phyloP scores from a whole-genome alignment of 2,797 vertebrate genomes.

The Sus cebifrons region DNA sequence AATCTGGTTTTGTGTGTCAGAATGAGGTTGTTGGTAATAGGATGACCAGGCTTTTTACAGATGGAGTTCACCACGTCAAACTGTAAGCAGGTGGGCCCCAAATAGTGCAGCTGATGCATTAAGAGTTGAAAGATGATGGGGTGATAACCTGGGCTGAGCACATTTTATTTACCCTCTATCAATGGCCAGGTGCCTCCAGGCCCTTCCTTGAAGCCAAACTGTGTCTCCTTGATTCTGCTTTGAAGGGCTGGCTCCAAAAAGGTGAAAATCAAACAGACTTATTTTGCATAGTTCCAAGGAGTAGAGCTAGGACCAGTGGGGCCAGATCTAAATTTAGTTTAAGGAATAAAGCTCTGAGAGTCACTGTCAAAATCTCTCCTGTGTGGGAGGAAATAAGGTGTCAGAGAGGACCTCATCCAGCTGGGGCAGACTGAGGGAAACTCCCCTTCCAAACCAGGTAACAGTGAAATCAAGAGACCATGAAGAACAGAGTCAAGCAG shows the following conservation, averaged over 20 bases:
- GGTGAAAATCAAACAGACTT: background rate
- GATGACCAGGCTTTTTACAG: background rate
- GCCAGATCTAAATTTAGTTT: slow-evolving; percentile 10
- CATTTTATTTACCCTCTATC: background rate
- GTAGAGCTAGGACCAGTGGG: background rate
- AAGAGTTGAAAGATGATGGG: background rate
- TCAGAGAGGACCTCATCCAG: background rate
- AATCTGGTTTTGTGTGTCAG: background rate
- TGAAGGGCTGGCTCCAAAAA: background rate
- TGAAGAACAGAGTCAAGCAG: background rate
- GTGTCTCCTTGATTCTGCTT: background rate
- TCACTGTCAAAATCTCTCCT: background rate
- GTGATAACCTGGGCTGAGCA: background rate
- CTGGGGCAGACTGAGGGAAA: background rate
- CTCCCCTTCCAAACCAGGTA: background rate
- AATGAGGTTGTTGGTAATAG: background rate
- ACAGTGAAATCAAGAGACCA: background rate
- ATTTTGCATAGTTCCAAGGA: background rate
- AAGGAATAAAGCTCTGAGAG: background rate
- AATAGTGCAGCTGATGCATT: background rate
- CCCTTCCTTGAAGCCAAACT: background rate
- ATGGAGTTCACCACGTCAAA: background rate
- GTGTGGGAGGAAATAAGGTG: background rate
- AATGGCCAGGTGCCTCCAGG: background rate
- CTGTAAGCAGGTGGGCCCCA: background rate